These are phyloP conservation scores for Notodonta ziczac DNA, from an alignment of 2,888 invertebrate species.

Conservation along the genomic window DNA sequence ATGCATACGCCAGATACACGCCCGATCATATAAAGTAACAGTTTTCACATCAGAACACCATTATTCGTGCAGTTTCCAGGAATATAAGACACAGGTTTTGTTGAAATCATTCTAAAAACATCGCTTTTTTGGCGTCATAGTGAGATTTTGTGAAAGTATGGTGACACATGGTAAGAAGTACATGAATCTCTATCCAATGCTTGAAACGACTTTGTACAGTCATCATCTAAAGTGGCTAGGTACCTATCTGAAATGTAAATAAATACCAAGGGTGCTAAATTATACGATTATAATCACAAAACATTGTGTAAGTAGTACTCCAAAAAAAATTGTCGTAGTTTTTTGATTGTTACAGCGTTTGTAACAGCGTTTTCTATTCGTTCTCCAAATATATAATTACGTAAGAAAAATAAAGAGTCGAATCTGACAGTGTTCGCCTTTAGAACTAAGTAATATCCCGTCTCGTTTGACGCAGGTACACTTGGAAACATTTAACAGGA, in stretches of 20 bases:
- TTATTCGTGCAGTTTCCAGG: conserved; percentile 24
- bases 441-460: neutral
- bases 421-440: neutral
- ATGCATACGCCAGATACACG: conserved; percentile 21
- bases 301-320: too few relatives aligned
- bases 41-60: conserved; percentile 32
- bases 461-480: conserved; percentile 28
- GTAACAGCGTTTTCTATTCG: neutral
- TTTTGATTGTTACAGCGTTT: too few relatives aligned
- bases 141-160: too few relatives aligned
- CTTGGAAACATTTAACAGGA: conserved; percentile 62
- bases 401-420: neutral
- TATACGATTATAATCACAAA: too few relatives aligned
- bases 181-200: too few relatives aligned
- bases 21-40: conserved; percentile 45
- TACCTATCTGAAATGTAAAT: too few relatives aligned
- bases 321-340: too few relatives aligned
- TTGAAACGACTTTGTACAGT: too few relatives aligned
- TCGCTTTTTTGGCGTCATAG: too few relatives aligned
- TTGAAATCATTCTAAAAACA: neutral
- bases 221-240: too few relatives aligned
- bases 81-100: conserved; percentile 8
- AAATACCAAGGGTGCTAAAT: too few relatives aligned
- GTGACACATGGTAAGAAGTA: too few relatives aligned
- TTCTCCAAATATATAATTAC: neutral